Percentiles rank a stretch among this genome's conserved stretches.
These are phyloP conservation scores for Drosophila littoralis DNA, from an alignment of 1,140 invertebrate genomes.

Conservation along the genomic window DNA sequence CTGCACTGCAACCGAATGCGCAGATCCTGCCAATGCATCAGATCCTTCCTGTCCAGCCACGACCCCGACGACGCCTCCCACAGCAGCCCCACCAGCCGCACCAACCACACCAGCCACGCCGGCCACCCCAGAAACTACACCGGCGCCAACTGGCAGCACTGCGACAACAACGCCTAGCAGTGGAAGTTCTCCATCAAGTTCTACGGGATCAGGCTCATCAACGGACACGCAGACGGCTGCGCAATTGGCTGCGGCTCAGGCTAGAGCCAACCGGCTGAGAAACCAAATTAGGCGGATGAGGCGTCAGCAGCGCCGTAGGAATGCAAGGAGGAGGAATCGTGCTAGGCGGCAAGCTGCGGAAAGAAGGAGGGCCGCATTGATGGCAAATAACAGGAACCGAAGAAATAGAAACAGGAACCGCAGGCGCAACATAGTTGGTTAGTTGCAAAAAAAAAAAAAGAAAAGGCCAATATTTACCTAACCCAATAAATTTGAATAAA, in stretches of 20 bases:
- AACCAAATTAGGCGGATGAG: background rate
- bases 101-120: no score
- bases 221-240: background rate
- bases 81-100: no score
- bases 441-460: background rate
- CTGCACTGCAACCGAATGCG: background rate
- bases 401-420: constrained; percentile 4
- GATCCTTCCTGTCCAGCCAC: no score
- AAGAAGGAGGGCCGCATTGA: background rate
- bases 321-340: background rate
- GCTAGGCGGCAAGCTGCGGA: background rate
- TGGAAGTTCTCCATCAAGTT: background rate
- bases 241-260: background rate
- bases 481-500: constrained; percentile 4
- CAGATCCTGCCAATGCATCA: no score
- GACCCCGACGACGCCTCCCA: background rate
- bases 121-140: background rate
- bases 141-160: background rate
- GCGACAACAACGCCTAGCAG: background rate
- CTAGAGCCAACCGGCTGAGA: background rate
- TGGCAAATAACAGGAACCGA: background rate
- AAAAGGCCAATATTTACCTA: background rate
- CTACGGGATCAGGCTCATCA: background rate
- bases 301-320: background rate
- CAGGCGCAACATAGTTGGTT: background rate